Evolutionary conservation across 1,140 invertebrate species (phyloP).

Genomic region (Ptiloglossa arizonensis): DNA sequence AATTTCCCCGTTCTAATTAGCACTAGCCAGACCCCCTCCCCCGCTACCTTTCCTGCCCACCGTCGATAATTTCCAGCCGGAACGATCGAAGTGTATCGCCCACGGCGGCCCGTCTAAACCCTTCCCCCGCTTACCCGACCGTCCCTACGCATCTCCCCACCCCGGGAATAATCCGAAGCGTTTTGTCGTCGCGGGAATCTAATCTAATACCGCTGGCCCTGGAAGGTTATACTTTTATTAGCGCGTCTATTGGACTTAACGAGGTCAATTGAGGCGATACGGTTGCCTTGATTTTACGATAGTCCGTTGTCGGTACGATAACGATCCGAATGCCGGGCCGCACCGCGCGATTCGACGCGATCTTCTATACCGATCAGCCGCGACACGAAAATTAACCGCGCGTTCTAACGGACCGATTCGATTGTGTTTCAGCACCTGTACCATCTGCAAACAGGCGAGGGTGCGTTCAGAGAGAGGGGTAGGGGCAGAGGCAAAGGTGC

Average conservation of each 20-base stretch:
- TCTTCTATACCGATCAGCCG: not conserved
- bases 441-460: constrained; percentile 80
- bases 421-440: constrained; percentile 80
- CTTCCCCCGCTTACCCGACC: no score
- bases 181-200: constrained; percentile 54
- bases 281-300: constrained; percentile 78
- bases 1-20: constrained; percentile 29
- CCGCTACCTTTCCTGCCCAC: not conserved
- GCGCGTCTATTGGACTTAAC: constrained; percentile 79
- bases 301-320: constrained; percentile 69
- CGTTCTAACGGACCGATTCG: constrained; percentile 5
- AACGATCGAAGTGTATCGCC: constrained; percentile 24
- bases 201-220: constrained; percentile 62
- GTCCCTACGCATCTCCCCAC: not conserved
- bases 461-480: constrained; percentile 78
- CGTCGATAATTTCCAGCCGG: constrained; percentile 3
- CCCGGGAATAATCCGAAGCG: constrained; percentile 39
- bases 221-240: constrained; percentile 76
- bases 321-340: constrained; percentile 52
- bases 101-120: not conserved
- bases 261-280: constrained; percentile 78
- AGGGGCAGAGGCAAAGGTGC: constrained; percentile 80
- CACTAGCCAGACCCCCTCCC: not conserved
- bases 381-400: no score
- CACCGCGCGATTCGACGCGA: constrained; percentile 22